Evolutionary conservation across 2,797 vertebrate species (phyloP), one percentile per base, ranked within the genome.

Genomic region (Gymnothorax javanicus): DNA sequence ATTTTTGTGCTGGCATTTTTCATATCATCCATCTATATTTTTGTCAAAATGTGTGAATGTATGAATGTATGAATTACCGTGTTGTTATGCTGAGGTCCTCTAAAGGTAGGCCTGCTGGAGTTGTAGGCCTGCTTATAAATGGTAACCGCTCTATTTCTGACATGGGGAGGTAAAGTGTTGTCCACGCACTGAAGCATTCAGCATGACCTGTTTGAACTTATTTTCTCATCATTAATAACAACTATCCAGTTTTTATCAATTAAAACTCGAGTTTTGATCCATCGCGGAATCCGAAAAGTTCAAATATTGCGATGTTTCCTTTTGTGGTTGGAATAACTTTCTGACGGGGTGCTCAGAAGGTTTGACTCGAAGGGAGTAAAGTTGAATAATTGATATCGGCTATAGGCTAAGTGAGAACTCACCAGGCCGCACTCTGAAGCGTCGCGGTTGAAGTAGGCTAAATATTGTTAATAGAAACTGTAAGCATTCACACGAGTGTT

Each of bases 31-130:
- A 56, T 87, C 67, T 43, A 77, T 25, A 84, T 17, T 23, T 79
- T 54, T 27, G 52, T 82, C n/a, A 79, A 17, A 82, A 52, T 20
- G 56, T 79, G 25, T 81, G 27, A 82, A 58, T 23, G 52, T 73
- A 27, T 25, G 86, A 87, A 75, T 33, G 50, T 62, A 54, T 20
- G 43, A 84, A 75, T 57, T 84, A 77, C 84, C 33, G 86, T 82
- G 60, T 84, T 60, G 57, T 59, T 77, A 69, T 43, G 25, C 20
- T 58, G 84, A 50, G 59, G 83, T 81, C 50, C 52, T 33, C 50
- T 81, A 27, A 81, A 43, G 33, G 33, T 43, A 43, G 33, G 33
- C 33, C 33, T 43, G 33, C 64, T 54, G 86, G 79, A 60, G 64
- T 25, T 69, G 11, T 75, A 56, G 58, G 64, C 64, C 23, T 82